Evolutionary conservation across 2,888 invertebrate genomes (phyloP), one percentile per base, ranked within the genome.

Genomic region (Brachyptera risi): DNA sequence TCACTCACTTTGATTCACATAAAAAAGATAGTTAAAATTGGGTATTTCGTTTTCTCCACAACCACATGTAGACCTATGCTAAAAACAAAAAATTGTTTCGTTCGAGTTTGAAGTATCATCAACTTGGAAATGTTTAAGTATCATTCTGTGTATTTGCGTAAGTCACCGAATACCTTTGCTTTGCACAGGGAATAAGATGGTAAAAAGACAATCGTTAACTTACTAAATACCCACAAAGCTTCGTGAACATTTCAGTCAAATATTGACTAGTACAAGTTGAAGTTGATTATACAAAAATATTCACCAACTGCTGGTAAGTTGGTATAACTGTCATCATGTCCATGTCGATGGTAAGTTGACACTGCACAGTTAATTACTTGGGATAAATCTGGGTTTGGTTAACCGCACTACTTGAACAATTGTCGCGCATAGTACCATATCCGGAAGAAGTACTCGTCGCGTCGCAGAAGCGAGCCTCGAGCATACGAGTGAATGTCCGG

Each of bases 391-490:
- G 31, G 5, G 31, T 7, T 11, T 7, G 31, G 5, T 31, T 11
- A 31, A 31, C 31, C n/a, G 27, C 71, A 73, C 82, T 83, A 90
- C 78, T 91, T 88, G 77, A 90, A 90, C 64, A 90, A 80, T 74
- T 90, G 87, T 70, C 88, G 88, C 68, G 91, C 90, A 71, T 91
- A 87, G 75, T 88, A 87, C 90, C 91, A 94, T 77, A 95, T 89
- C 69, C 91, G 85, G 87, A 96, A 96, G 87, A 95, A 96, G 80
- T 96, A 96, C 78, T 96, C 95, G 74, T 94, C 93, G 70, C 88
- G 85, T 67, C 90, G 83, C 57, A 93, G 80, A 58, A 95, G 80
- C 62, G 88, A 87, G 66, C 90, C 89, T 68, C 90, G 85, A n/a
- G 93, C 90, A 76, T 95, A 95, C 44, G 91, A 89, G 68, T 87